Percentiles rank a stretch among this genome's conserved stretches.
Evolutionary conservation across 2,797 vertebrate species (phyloP).

Genomic region (Sarcophilus harrisii): DNA sequence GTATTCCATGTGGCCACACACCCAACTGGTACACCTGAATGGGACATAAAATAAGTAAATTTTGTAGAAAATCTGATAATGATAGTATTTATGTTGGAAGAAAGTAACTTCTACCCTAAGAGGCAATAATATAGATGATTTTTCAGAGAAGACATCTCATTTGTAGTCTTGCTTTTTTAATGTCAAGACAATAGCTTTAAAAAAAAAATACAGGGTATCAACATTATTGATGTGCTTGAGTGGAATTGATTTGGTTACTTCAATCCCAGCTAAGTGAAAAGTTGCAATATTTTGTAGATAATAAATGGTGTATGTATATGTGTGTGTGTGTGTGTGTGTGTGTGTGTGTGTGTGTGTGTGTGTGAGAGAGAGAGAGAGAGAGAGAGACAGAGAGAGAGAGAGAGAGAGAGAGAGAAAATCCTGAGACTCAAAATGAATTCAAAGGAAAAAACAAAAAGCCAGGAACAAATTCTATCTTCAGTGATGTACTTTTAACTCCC

Average conservation of each 20-base stretch:
- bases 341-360: no score
- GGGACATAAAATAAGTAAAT: constrained; percentile 32
- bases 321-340: no score
- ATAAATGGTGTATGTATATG: fast-evolving
- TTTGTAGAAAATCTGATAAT: constrained; percentile 25
- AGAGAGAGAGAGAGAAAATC: background rate
- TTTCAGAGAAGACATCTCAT: constrained; percentile 21
- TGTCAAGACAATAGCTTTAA: background rate
- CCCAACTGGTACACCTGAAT: constrained; percentile 73
- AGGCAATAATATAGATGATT: constrained; percentile 22
- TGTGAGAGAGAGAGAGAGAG: no score
- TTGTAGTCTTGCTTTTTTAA: constrained; percentile 43
- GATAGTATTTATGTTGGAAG: background rate
- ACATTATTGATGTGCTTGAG: constrained; percentile 30
- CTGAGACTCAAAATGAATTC: constrained; percentile 54
- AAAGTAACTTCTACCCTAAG: constrained; percentile 4
- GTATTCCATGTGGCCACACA: constrained; percentile 91
- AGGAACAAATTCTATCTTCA: constrained; percentile 33
- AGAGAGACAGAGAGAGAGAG: background rate
- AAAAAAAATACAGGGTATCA: constrained; percentile 61
- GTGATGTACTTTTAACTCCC: constrained; percentile 42
- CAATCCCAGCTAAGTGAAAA: constrained; percentile 34
- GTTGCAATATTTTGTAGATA: constrained; percentile 33
- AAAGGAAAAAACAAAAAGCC: constrained; percentile 54
- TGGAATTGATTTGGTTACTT: background rate